A percentile compares a stretch with the other conserved stretches of the same genome.
These are phyloP conservation scores for Malthinus seriepunctatus DNA, from an alignment of 2,888 invertebrate genomes.

Conservation along the genomic window DNA sequence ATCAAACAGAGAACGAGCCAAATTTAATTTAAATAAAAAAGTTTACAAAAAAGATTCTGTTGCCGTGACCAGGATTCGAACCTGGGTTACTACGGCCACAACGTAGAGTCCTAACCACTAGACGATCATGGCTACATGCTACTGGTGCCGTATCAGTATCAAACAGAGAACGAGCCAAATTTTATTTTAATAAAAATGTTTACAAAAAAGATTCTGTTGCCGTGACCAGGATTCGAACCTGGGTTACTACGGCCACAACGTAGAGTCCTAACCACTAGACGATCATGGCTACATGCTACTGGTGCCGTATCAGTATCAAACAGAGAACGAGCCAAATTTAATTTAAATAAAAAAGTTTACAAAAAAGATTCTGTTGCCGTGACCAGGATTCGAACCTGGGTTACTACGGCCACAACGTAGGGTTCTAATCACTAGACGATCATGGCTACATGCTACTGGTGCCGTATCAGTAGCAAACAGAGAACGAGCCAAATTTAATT, in stretches of 20 bases:
- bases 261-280: constrained; percentile 59
- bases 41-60: no score
- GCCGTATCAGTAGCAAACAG: no score
- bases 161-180: no score
- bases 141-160: no score
- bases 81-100: constrained; percentile 66
- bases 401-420: constrained; percentile 66
- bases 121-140: constrained; percentile 45
- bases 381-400: constrained; percentile 67
- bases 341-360: no score
- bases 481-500: no score
- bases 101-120: constrained; percentile 61
- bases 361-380: constrained; percentile 48
- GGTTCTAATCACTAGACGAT: constrained; percentile 57
- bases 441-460: no score
- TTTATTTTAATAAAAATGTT: no score
- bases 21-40: no score
- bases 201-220: constrained; percentile 37
- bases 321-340: no score
- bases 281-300: constrained; percentile 45
- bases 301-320: no score
- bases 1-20: no score
- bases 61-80: constrained; percentile 64
- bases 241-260: constrained; percentile 66
- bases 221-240: constrained; percentile 66